Conservation (phyloP, 1,140 invertebrate genomes). For the Metopolophium dirhodum region DNA sequence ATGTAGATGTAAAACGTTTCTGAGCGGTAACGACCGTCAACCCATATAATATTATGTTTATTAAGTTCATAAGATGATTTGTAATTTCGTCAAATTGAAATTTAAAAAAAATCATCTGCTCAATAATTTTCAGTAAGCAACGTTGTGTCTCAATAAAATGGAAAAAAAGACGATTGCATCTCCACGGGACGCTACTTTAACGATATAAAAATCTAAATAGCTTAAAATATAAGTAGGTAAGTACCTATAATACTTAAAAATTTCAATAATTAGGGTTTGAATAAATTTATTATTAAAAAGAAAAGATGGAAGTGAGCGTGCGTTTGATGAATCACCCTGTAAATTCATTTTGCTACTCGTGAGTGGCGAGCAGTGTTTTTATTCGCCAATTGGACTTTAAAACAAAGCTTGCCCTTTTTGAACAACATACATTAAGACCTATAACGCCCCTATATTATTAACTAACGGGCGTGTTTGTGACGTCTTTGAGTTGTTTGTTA, state of each 20-base stretch:
- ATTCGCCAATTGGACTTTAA: not conserved
- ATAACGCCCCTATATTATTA: conserved; percentile 34
- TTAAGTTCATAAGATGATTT: too few species aligned
- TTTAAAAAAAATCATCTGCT: not conserved
- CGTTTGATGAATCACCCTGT: not conserved
- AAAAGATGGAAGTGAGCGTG: not conserved
- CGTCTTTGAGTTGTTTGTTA: conserved; percentile 31
- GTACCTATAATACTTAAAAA: not conserved
- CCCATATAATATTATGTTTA: too few species aligned
- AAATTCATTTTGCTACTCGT: not conserved
- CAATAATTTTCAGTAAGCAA: not conserved
- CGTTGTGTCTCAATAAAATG: not conserved
- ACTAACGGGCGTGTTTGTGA: conserved; percentile 43
- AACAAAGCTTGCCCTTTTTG: conserved; percentile 19
- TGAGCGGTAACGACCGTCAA: not conserved
- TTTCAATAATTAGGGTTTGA: not conserved
- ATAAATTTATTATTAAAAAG: not conserved
- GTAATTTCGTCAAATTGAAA: not conserved
- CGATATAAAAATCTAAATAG: not conserved
- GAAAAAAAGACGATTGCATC: not conserved
- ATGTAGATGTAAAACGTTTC: not conserved
- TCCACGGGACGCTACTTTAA: not conserved
- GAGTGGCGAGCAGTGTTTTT: not conserved
- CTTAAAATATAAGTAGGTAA: not conserved
- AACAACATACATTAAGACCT: conserved; percentile 26